Evolutionary conservation across 2,797 vertebrate species (phyloP).

Genomic region (Sardinella longiceps): DNA sequence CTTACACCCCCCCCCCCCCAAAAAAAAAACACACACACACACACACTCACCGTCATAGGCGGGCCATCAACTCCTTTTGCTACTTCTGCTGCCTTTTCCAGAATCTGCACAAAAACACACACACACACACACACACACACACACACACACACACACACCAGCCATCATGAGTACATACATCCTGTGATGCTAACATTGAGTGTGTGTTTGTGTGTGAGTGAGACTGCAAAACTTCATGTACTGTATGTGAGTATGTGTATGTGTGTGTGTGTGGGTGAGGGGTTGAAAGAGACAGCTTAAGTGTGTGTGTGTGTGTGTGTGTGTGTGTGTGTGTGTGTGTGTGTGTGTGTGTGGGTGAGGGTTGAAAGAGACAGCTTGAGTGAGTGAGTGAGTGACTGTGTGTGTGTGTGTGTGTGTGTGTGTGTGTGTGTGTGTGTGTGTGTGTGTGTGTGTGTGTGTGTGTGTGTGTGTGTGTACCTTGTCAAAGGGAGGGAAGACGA

Average conservation of each 20-base stretch:
- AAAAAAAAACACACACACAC: neutral
- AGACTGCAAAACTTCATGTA: no score
- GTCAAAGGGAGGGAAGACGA: constrained; percentile 94
- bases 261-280: no score
- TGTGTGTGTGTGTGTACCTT: constrained; percentile 78
- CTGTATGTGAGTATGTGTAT: no score
- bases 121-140: constrained; percentile 14
- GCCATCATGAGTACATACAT: neutral
- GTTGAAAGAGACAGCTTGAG: no score
- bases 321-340: neutral
- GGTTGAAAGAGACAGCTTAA: no score
- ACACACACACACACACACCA: constrained; percentile 14
- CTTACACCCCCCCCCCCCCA: no score
- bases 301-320: no score
- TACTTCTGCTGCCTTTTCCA: constrained; percentile 97
- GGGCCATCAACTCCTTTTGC: constrained; percentile 80
- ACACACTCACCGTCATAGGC: constrained; percentile 79
- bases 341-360: neutral
- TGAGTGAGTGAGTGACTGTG: neutral
- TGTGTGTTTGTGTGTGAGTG: no score
- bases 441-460: constrained; percentile 21
- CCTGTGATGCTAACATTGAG: neutral
- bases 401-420: neutral
- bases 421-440: neutral
- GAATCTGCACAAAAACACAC: constrained; percentile 77